Conservation (phyloP, 2,797 vertebrate genomes). For the Limnodromus scolopaceus region DNA sequence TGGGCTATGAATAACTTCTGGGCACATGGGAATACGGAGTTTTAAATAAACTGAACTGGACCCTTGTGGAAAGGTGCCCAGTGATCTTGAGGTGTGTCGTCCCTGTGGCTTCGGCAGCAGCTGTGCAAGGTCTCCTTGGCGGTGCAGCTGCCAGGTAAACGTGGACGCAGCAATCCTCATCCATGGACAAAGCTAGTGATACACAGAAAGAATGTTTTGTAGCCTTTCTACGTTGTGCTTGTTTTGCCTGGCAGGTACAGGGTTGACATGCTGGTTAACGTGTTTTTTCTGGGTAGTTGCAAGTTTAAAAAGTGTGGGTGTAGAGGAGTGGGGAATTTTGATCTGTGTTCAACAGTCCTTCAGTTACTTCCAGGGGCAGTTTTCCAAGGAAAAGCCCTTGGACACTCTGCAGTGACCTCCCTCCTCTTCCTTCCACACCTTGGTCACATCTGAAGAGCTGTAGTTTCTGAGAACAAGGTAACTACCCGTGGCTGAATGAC, state of each 20-base stretch:
- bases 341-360: neutral
- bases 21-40: neutral
- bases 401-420: neutral
- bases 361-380: neutral
- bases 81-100: rapidly evolving
- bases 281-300: neutral
- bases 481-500: rapidly evolving
- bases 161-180: rapidly evolving
- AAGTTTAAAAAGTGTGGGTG: neutral
- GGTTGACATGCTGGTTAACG: neutral
- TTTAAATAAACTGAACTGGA: neutral
- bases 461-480: neutral
- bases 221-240: neutral
- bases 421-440: neutral
- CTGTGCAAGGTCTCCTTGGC: rapidly evolving
- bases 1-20: neutral
- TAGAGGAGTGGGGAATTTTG: neutral
- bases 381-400: neutral
- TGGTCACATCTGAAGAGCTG: neutral
- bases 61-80: neutral
- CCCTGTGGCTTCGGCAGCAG: rapidly evolving
- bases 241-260: neutral
- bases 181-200: rapidly evolving
- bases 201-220: neutral
- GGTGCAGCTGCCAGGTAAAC: rapidly evolving